These are phyloP conservation scores for Onthophagus taurus DNA, from an alignment of 1,140 invertebrate genomes.

Conservation along the genomic window DNA sequence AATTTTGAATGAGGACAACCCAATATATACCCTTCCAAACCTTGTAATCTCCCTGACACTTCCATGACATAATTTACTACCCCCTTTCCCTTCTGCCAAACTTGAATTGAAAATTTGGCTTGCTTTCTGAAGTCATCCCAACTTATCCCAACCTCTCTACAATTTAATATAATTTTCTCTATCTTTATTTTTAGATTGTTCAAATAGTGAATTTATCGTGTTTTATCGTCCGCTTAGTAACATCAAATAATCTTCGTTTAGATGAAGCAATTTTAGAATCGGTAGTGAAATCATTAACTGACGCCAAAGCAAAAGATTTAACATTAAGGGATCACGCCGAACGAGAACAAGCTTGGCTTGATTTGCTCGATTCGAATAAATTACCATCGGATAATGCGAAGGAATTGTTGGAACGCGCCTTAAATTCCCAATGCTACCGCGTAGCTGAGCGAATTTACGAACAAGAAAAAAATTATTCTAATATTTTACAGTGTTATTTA, in stretches of 20 bases:
- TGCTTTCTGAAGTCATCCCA: too few species aligned
- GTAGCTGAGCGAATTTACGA: slow-evolving; percentile 42
- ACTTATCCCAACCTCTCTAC: too few species aligned
- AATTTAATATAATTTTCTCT: not conserved
- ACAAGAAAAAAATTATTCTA: slow-evolving; percentile 36
- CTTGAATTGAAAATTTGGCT: too few species aligned
- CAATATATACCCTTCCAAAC: too few species aligned
- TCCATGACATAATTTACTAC: too few species aligned
- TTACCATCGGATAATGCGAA: slow-evolving; percentile 45
- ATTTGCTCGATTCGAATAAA: slow-evolving; percentile 62
- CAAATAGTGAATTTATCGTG: slow-evolving; percentile 42
- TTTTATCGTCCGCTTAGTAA: slow-evolving; percentile 42
- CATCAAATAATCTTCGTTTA: slow-evolving; percentile 37
- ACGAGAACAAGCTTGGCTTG: slow-evolving; percentile 70
- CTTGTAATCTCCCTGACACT: too few species aligned
- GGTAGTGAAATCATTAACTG: slow-evolving; percentile 39
- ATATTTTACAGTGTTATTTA: slow-evolving; percentile 41
- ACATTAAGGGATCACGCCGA: slow-evolving; percentile 49
- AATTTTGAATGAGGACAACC: too few species aligned
- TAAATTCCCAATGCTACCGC: slow-evolving; percentile 38
- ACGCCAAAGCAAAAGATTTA: slow-evolving; percentile 33
- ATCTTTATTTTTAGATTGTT: slow-evolving; percentile 35
- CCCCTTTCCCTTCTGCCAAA: too few species aligned
- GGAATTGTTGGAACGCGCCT: slow-evolving; percentile 36
- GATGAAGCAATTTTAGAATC: slow-evolving; percentile 37